phyloP scores from a whole-genome alignment of 2,888 invertebrate species.

The Cyrtodaria siliqua region DNA sequence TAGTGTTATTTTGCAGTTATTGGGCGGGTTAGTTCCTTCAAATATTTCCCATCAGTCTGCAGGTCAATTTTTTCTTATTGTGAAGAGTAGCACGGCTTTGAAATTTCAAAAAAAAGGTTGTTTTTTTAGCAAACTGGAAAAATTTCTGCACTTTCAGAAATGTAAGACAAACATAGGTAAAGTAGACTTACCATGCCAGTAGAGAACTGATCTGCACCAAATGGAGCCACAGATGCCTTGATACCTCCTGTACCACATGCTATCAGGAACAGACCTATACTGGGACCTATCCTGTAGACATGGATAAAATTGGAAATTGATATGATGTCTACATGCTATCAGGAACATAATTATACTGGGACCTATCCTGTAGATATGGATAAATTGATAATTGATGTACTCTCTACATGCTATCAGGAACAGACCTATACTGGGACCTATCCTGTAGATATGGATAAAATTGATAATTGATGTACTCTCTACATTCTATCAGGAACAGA shows the following conservation, averaged over 20 bases:
- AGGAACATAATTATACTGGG: constrained; percentile 90
- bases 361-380: constrained; percentile 87
- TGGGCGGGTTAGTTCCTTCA: too few species aligned
- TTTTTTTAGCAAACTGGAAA: too few species aligned
- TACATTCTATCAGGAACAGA: constrained; percentile 92
- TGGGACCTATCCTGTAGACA: constrained; percentile 88
- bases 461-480: too few species aligned
- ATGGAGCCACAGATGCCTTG: constrained; percentile 97
- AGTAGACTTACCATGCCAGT: constrained; percentile 83
- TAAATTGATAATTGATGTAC: too few species aligned
- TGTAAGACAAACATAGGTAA: too few species aligned
- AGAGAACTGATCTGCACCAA: constrained; percentile 97
- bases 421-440: constrained; percentile 90
- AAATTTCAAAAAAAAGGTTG: too few species aligned
- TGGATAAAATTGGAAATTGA: too few species aligned
- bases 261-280: constrained; percentile 91
- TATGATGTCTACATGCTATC: constrained; percentile 96
- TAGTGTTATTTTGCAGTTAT: too few species aligned
- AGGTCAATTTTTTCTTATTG: too few species aligned
- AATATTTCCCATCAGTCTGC: too few species aligned
- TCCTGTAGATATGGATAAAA: constrained; percentile 81
- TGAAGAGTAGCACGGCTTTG: too few species aligned
- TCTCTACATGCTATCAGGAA: constrained; percentile 94
- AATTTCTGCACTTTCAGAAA: too few species aligned
- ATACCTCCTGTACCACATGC: constrained; percentile 97